These are phyloP conservation scores for Rhinoderma darwinii DNA, from an alignment of 2,113 vertebrate genomes.

Conservation along the genomic window DNA sequence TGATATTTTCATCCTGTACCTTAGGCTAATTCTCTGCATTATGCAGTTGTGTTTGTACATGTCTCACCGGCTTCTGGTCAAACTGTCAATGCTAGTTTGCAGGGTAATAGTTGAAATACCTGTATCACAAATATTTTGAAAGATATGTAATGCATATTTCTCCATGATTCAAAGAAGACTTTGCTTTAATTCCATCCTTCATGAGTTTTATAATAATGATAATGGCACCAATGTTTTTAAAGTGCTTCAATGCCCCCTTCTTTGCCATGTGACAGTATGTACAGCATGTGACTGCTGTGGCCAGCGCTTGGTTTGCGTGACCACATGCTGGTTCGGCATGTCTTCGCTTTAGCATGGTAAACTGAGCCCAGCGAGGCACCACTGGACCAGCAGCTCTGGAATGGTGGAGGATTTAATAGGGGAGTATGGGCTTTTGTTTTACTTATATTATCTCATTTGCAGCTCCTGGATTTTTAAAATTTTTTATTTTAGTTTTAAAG, in stretches of 20 bases:
- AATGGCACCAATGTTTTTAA: background rate
- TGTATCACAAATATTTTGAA: background rate
- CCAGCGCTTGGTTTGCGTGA: too few relatives aligned
- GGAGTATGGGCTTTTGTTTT: background rate
- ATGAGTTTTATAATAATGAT: background rate
- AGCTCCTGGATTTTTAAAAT: background rate
- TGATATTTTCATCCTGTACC: constrained; percentile 41
- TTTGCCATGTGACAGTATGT: too few relatives aligned
- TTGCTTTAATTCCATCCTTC: background rate
- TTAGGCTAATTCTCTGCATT: constrained; percentile 54
- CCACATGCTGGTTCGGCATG: too few relatives aligned
- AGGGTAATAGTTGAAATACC: background rate
- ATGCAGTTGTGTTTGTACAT: constrained; percentile 41
- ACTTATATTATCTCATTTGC: background rate
- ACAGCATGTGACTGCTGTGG: too few relatives aligned
- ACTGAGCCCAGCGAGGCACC: too few relatives aligned
- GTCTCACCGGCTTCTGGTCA: constrained; percentile 45
- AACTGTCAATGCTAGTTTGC: constrained; percentile 3
- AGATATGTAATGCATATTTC: background rate
- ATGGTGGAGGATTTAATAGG: background rate
- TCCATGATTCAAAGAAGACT: background rate
- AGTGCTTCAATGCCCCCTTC: background rate
- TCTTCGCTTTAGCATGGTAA: too few relatives aligned
- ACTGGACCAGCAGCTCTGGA: too few relatives aligned
- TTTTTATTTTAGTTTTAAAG: background rate